phyloP scores from a whole-genome alignment of 2,888 invertebrate species.

The Hirtodrosophila histrioides region DNA sequence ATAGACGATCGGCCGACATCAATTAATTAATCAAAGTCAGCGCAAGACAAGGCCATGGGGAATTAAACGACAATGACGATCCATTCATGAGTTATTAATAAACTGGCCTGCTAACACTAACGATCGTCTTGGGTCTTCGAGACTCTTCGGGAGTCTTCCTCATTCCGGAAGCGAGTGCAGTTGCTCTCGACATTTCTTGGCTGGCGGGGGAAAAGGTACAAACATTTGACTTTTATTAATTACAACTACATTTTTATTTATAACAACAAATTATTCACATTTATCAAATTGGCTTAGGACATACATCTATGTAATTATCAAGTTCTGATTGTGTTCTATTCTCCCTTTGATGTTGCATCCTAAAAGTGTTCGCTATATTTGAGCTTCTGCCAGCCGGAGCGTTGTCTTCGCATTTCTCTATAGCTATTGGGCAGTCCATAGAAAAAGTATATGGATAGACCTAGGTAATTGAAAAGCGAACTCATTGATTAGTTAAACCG shows the following conservation, averaged over 20 bases:
- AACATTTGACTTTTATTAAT: conserved; percentile 72
- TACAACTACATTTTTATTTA: conserved; percentile 75
- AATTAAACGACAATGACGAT: conserved; percentile 72
- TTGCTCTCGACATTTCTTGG: conserved; percentile 61
- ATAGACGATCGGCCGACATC: conserved; percentile 56
- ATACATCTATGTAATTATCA: conserved; percentile 46
- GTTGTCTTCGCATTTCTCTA: conserved; percentile 78
- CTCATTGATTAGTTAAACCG: conserved; percentile 31
- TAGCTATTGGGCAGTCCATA: conserved; percentile 87
- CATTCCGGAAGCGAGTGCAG: conserved; percentile 67
- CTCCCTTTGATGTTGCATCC: conserved; percentile 18
- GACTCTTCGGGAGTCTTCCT: no score
- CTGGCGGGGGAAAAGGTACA: conserved; percentile 34
- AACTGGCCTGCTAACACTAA: conserved; percentile 47
- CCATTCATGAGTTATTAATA: conserved; percentile 70
- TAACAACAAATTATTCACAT: conserved; percentile 74
- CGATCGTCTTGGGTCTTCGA: conserved; percentile 50
- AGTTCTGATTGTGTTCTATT: conserved; percentile 32
- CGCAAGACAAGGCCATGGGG: conserved; percentile 68
- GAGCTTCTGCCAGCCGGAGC: conserved; percentile 82
- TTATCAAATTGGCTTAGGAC: conserved; percentile 69
- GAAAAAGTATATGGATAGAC: conserved; percentile 89
- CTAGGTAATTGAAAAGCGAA: conserved; percentile 83
- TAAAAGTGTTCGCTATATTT: conserved; percentile 76
- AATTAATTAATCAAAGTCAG: conserved; percentile 76